Base-by-base conservation (phyloP, 35 echinoderm and acorn worm species). In the Lytechinus variegatus region DNA sequence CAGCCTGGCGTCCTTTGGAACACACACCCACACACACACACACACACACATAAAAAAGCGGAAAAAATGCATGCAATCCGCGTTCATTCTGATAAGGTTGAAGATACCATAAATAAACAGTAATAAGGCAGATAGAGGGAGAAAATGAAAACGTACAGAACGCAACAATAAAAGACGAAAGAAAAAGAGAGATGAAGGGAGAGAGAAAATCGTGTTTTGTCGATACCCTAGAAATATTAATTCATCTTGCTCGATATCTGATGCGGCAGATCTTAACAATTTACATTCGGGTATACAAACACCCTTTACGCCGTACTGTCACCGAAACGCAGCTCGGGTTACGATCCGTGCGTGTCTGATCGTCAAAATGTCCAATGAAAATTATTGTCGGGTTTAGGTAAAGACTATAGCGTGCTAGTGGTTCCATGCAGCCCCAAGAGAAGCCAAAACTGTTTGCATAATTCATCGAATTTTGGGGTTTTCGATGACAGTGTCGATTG, bases 381-480 rank as follows among this genome's bases (percentile, higher is more conserved):
- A 89, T 89, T 44, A 10, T 71, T 53, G 52, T 33, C 87, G 87
- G 87, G 28, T 89, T 33, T 89, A 29, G 87, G 52, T 33, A 89
- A 11, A 33, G 87, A 89, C 28, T 27, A 9, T 6, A 4, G 87
- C 87, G 14, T 52, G 12, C 28, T 89, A 11, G 52, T 89, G 24
- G 28, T 71, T 89, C 10, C n/a, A 89, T 53, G 52, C 87, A 21
- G 87, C 87, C 27, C 87, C 87, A 2, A 10, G 87, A 56, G 55
- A 33, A 21, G 87, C 87, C 87, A 52, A 89, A 89, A 89, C 87
- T 89, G 87, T 89, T 89, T 89, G 87, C 87, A 89, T 89, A 89
- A 89, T 89, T 89, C 87, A 89, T 89, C 87, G 87, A 89, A 89
- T 89, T 89, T 89, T 89, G 27, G 51, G 51, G 87, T 44, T 89